Conservation (phyloP, 2,113 vertebrate species). For the Psettodes erumei region DNA sequence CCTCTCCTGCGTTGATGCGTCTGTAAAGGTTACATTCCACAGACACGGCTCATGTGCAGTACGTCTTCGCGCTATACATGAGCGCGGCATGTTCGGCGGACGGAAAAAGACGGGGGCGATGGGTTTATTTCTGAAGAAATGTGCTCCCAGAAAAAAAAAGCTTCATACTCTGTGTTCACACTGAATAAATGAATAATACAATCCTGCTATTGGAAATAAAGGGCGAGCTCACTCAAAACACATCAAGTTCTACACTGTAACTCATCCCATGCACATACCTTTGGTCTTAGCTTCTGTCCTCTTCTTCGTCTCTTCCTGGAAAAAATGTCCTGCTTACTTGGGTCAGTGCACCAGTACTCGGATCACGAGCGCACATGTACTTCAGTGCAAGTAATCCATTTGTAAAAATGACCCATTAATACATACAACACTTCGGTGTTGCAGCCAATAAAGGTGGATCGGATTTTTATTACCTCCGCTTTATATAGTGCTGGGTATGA, state of each 20-base stretch:
- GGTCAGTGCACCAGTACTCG: neutral
- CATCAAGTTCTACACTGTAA: neutral
- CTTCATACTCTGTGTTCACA: neutral
- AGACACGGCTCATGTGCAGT: constrained; percentile 45
- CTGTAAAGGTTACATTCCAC: constrained; percentile 65
- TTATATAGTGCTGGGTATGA: no score
- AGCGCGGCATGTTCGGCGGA: constrained; percentile 26
- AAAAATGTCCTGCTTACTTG: neutral
- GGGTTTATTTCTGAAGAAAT: constrained; percentile 14
- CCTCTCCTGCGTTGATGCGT: no score
- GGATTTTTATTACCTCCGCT: no score
- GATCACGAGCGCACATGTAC: neutral
- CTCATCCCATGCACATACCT: neutral
- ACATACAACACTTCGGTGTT: no score
- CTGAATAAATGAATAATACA: neutral
- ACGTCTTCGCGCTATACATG: constrained; percentile 57
- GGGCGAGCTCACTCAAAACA: neutral
- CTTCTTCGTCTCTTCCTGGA: constrained; percentile 7
- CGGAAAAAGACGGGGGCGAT: constrained; percentile 2
- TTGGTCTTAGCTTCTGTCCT: no score
- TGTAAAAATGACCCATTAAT: no score
- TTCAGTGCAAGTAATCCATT: no score
- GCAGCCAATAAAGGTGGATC: no score
- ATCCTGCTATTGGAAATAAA: neutral
- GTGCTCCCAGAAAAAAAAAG: neutral